A percentile compares a stretch with the other conserved stretches of the same genome.
phyloP scores from a whole-genome alignment of 2,113 vertebrate species.

The Cromileptes altivelis region DNA sequence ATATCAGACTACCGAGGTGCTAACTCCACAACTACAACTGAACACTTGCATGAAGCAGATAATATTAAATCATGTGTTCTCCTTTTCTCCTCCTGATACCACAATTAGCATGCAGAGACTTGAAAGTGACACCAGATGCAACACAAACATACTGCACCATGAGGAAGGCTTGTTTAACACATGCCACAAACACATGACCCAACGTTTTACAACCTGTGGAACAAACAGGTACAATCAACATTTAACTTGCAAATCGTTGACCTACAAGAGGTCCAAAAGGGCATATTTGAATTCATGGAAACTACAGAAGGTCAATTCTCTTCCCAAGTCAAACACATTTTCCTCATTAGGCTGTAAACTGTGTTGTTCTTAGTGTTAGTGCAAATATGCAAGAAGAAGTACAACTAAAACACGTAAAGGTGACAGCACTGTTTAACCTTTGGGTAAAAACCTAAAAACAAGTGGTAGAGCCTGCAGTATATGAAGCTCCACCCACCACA shows the following conservation, averaged over 20 bases:
- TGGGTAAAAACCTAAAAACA: background rate
- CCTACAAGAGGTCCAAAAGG: background rate
- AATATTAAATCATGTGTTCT: background rate
- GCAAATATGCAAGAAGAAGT: background rate
- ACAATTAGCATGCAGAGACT: background rate
- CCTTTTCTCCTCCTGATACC: background rate
- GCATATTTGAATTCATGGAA: constrained; percentile 19
- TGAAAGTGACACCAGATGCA: constrained; percentile 21
- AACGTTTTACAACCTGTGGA: constrained; percentile 5
- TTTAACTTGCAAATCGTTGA: constrained; percentile 69
- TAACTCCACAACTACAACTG: background rate
- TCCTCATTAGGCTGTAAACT: background rate
- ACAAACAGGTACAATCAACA: background rate
- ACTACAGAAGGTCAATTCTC: background rate
- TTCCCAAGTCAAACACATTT: background rate
- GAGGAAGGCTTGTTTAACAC: background rate
- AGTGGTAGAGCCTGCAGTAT: constrained; percentile 4
- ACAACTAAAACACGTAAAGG: background rate
- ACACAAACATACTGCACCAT: background rate
- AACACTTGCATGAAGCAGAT: background rate
- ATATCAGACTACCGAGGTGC: background rate
- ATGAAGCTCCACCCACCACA: background rate
- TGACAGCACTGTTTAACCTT: background rate
- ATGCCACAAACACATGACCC: background rate
- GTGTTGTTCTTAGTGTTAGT: background rate